These are phyloP conservation scores for Zapornia atra DNA, from an alignment of 2,113 vertebrate genomes.

Conservation along the genomic window DNA sequence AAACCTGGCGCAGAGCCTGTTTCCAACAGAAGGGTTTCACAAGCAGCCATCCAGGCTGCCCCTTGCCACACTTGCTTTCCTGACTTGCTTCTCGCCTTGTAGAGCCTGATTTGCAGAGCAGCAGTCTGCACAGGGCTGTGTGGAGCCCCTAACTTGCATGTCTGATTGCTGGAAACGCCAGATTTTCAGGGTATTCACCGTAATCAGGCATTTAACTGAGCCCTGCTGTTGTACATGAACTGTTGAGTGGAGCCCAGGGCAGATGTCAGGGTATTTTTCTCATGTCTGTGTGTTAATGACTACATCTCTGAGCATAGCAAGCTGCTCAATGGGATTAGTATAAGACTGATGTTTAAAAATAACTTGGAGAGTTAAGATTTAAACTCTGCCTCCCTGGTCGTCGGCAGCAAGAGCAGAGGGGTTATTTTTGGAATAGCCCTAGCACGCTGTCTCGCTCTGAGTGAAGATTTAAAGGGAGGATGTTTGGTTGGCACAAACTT, in stretches of 20 bases:
- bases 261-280: background rate
- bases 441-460: background rate
- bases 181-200: slow-evolving; percentile 1
- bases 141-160: background rate
- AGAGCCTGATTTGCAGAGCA: slow-evolving; percentile 11
- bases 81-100: slow-evolving; percentile 1
- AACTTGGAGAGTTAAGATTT: background rate
- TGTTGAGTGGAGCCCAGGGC: background rate
- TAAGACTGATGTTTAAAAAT: background rate
- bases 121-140: background rate
- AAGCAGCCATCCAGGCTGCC: slow-evolving; percentile 23
- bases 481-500: background rate
- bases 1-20: background rate
- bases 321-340: background rate
- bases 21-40: slow-evolving; percentile 36
- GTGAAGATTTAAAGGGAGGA: background rate
- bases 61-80: slow-evolving; percentile 40
- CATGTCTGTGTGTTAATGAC: background rate
- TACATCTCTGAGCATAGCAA: background rate
- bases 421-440: background rate
- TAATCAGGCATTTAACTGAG: background rate
- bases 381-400: background rate
- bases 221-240: background rate
- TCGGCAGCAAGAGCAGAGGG: background rate
- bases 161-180: background rate